These are phyloP conservation scores for Myocastor coypus DNA, from an alignment of 2,113 vertebrate species.

Conservation along the genomic window DNA sequence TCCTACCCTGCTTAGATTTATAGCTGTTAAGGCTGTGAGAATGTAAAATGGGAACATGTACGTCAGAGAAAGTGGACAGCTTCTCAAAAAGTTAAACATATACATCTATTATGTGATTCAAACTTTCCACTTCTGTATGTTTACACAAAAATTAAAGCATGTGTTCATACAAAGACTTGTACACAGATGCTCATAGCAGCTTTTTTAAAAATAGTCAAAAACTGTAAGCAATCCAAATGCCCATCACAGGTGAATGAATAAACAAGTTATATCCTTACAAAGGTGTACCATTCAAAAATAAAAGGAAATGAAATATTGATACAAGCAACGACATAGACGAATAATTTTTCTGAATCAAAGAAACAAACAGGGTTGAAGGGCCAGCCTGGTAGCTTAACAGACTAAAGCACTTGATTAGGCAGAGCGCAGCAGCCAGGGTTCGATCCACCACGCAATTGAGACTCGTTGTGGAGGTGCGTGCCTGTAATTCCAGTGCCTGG, in stretches of 20 bases:
- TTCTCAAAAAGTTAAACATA: slow-evolving; percentile 13
- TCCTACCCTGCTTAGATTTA: neutral
- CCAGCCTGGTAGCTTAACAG: too few species aligned
- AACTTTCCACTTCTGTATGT: neutral
- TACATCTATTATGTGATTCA: neutral
- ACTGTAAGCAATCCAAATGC: neutral
- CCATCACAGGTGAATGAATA: neutral
- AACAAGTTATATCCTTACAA: neutral
- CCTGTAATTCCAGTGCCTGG: too few species aligned
- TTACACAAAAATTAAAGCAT: slow-evolving; percentile 15
- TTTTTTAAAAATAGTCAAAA: neutral
- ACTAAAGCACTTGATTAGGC: too few species aligned
- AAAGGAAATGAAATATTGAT: neutral
- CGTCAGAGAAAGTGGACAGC: neutral
- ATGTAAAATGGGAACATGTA: neutral
- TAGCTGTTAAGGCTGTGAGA: too few species aligned
- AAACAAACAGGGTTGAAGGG: too few species aligned
- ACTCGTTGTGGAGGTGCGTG: too few species aligned
- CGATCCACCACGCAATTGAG: too few species aligned
- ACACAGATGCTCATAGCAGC: neutral
- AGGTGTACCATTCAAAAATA: neutral
- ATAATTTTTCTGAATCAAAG: neutral
- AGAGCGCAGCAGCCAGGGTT: too few species aligned
- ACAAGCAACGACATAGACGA: neutral
- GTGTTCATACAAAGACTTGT: slow-evolving; percentile 5